Percentiles rank a stretch among this genome's conserved stretches.
These are phyloP conservation scores for Phainopepla nitens DNA, from an alignment of 2,113 vertebrate genomes.

Conservation along the genomic window DNA sequence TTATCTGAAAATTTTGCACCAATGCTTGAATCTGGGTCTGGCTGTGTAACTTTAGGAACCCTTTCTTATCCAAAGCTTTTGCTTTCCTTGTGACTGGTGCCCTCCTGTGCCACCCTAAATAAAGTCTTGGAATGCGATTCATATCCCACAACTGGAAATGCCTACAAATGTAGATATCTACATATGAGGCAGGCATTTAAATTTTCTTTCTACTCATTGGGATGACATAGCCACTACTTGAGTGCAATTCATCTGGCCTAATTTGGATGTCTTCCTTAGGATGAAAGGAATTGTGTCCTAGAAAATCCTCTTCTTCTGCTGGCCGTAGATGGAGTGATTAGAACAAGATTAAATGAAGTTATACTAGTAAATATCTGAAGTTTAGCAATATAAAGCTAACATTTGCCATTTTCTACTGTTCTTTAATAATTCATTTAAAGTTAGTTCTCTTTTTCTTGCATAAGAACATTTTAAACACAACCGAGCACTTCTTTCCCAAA, in stretches of 20 bases:
- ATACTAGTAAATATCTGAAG: neutral
- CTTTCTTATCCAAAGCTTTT: neutral
- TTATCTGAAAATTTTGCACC: neutral
- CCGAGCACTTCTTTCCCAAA: neutral
- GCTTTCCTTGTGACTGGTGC: neutral
- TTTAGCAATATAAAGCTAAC: neutral
- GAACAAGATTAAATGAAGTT: neutral
- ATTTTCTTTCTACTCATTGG: neutral
- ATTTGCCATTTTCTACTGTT: neutral
- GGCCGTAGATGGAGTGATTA: neutral
- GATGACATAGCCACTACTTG: neutral
- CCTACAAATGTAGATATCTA: neutral
- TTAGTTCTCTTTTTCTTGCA: neutral
- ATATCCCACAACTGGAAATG: neutral
- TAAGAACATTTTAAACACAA: neutral
- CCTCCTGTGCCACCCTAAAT: neutral
- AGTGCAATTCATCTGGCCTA: neutral
- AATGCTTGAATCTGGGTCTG: neutral
- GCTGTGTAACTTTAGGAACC: neutral
- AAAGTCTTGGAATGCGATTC: neutral
- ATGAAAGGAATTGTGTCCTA: neutral
- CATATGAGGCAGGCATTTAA: neutral
- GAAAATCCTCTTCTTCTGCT: neutral
- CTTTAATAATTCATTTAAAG: neutral
- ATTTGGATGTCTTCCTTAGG: neutral